Percentiles rank a stretch among this genome's conserved stretches.
phyloP scores from a whole-genome alignment of 2,888 invertebrate species.

The Andrena bicolor region DNA sequence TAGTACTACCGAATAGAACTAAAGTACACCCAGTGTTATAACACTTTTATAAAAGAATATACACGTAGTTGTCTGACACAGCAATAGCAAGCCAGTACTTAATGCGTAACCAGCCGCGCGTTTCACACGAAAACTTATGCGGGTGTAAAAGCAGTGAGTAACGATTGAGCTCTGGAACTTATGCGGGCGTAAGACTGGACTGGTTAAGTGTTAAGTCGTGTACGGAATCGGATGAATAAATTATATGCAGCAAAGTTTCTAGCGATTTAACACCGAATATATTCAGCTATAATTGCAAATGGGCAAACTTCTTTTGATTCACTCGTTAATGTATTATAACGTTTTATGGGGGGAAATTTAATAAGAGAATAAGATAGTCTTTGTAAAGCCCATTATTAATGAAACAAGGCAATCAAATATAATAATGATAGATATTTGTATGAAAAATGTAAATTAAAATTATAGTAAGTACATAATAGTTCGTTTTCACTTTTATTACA shows the following conservation, averaged over 20 bases:
- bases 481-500: slow-evolving; percentile 21
- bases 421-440: background rate
- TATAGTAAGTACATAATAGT: background rate
- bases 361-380: too few species aligned
- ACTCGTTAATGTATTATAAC: slow-evolving; percentile 11
- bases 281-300: slow-evolving; percentile 3
- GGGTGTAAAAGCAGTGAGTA: too few species aligned
- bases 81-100: slow-evolving; percentile 32
- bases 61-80: slow-evolving; percentile 7
- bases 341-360: too few species aligned
- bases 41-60: slow-evolving; percentile 25
- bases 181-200: too few species aligned
- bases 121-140: too few species aligned
- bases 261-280: slow-evolving; percentile 8
- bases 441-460: background rate
- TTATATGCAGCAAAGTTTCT: background rate
- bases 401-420: slow-evolving; percentile 4
- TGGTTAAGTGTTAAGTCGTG: background rate
- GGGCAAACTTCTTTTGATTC: slow-evolving; percentile 13
- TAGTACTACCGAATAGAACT: slow-evolving; percentile 4
- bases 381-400: slow-evolving; percentile 10
- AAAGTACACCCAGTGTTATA: slow-evolving; percentile 7
- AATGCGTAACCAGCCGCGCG: background rate
- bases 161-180: too few species aligned
- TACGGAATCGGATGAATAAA: slow-evolving; percentile 17